Evolutionary conservation across 2,113 vertebrate genomes (phyloP), one percentile per base, ranked within the genome.

Genomic region (Bos indicus): DNA sequence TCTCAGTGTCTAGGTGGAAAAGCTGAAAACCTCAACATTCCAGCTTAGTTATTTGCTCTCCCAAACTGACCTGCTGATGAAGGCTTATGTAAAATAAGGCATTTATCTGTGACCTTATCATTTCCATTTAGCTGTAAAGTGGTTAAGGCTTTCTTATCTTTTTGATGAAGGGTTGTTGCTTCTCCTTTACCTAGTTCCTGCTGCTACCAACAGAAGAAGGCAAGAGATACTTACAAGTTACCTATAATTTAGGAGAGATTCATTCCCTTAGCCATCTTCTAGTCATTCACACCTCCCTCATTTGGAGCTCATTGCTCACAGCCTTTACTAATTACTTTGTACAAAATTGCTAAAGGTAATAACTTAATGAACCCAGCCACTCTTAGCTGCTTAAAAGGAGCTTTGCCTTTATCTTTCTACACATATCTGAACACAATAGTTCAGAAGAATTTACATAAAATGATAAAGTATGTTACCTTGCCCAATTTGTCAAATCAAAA

Each of bases 401-500:
- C 21, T 14, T 85, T 60, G 81, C 51, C 62, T 83, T 95, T 94
- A 67, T 64, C 33, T 74, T 92, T 78, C 85, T 71, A 90, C 59
- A 95, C 48, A 77, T 80, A 85, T 77, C 43, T 91, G 74, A 46
- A 36, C 51, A 86, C 94, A 97, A 80, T 60, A 60, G 33, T 59
- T 96, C 23, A 57, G 10, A 56, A 84, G 57, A 96, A 94, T 74
- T 96, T 82, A 97, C 89, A 90, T 77, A n/a, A 86, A 83, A 83
- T 83, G 54, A 67, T 74, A 80, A 95, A 77, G 46, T 54, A 59
- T 59, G 48, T 56, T 89, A 95, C 6, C 23, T 83, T 87, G 60
- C 43, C 78, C n/a, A 93, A 71, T 81, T 90, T 96, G 52, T 93
- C 87, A 87, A 93, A 25, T 81, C 96, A 90, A 93, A 91, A 94